Percentiles rank a stretch among this genome's conserved stretches.
These are phyloP conservation scores for Pseudolaguvia tuberculata DNA, from an alignment of 2,113 vertebrate species.

Conservation along the genomic window DNA sequence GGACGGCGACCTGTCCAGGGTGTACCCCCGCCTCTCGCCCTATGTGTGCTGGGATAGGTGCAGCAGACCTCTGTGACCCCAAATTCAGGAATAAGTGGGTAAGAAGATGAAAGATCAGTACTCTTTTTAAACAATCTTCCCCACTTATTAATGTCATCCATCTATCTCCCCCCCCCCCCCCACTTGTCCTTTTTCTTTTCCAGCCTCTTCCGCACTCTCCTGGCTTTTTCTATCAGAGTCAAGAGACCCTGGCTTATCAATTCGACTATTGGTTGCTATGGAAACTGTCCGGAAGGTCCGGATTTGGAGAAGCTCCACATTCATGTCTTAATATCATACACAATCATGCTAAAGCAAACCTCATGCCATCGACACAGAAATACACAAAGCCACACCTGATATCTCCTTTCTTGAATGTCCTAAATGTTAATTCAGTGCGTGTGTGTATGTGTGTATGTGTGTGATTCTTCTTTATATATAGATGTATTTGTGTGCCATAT, in stretches of 20 bases:
- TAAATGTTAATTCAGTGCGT: slow-evolving; percentile 40
- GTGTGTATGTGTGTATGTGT: slow-evolving; percentile 5
- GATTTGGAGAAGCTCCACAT: slow-evolving; percentile 41
- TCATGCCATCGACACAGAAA: slow-evolving; percentile 34
- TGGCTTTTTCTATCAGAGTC: slow-evolving; percentile 46
- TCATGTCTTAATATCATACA: slow-evolving; percentile 58
- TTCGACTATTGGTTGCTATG: slow-evolving; percentile 66
- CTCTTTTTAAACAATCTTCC: slow-evolving; percentile 9
- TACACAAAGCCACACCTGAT: slow-evolving; percentile 23
- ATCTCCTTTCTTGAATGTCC: slow-evolving; percentile 37
- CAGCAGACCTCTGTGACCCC: no score
- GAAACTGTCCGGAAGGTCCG: slow-evolving; percentile 57
- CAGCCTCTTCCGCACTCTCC: neutral
- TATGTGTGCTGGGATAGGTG: no score
- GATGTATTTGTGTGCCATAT: slow-evolving; percentile 16
- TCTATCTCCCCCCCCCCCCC: slow-evolving; percentile 45
- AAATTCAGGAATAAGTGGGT: no score
- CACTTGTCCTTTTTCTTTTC: slow-evolving; percentile 45
- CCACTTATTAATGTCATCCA: slow-evolving; percentile 38
- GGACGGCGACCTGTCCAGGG: no score
- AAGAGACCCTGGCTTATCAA: slow-evolving; percentile 63
- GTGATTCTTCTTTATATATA: slow-evolving; percentile 17
- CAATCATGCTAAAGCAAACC: slow-evolving; percentile 55
- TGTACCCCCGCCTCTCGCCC: no score
- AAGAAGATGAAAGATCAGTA: no score